Evolutionary conservation across 2,888 invertebrate genomes (phyloP), one percentile per base, ranked within the genome.

Genomic region (Hyalella azteca): DNA sequence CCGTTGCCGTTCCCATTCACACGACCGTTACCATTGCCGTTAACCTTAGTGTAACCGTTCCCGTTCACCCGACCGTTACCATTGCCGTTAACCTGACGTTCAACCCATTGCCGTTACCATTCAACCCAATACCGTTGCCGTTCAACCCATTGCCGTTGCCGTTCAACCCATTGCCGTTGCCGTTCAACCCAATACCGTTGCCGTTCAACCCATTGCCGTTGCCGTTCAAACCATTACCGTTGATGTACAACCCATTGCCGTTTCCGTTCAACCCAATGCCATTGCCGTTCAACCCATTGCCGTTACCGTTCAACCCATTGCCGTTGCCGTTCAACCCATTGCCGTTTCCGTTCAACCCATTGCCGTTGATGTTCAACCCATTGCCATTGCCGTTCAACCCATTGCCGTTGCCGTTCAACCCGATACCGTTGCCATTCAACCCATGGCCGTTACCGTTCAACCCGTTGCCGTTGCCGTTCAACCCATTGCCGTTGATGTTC

Each of bases 191-290:
- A 29, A 54, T 13, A 13, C 54, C 54, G 13, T 54, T 54, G 4
- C 22, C 54, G 26, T 54, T 54, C 9, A 54, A 22, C 9, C 54
- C 54, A 29, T 54, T 54, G 22, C 54, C 54, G 26, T 54, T 54
- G 3, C 60, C 60, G 60, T 60, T 60, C 5, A 36, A 36, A 60
- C 60, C 60, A 29, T 60, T 60, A 36, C 36, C 60, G 36, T 60
- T 60, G 60, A 60, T 36, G 9, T 9, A 45, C 9, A 15, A 45
- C 15, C 45, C 45, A n/a, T n/a, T n/a, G 26, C 54, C 54, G 54
- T 54, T 54, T 36, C 9, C 32, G 60, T 60, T 36, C 3, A 36
- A 29, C 22, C 36, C 36, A 13, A 26, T 54, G 3, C 36, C 32
- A 36, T 60, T 36, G 15, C 7, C 60, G 45, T 45, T 45, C 11